A percentile compares a stretch with the other conserved stretches of the same genome.
Evolutionary conservation across 2,888 invertebrate genomes (phyloP).

Genomic region (Augochlorella aurata): DNA sequence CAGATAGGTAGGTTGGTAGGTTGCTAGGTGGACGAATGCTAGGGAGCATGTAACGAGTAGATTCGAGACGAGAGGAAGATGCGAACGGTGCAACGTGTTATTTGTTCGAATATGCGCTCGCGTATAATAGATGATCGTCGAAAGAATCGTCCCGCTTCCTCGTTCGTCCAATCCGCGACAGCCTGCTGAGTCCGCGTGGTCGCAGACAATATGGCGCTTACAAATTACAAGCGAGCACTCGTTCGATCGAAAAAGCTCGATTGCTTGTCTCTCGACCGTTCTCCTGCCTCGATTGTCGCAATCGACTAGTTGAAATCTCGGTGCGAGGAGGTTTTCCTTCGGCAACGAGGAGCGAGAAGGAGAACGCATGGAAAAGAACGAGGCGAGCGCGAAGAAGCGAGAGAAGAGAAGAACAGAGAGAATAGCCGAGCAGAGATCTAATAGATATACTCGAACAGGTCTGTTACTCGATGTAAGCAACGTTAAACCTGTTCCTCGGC

Average conservation of each 20-base stretch:
- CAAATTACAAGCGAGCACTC: background rate
- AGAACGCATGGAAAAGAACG: background rate
- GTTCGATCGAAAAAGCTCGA: background rate
- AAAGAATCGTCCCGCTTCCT: background rate
- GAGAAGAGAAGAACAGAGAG: slow-evolving; percentile 22
- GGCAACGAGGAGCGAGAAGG: background rate
- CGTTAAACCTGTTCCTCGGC: slow-evolving; percentile 61
- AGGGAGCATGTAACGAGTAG: slow-evolving; percentile 3
- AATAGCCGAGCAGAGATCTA: slow-evolving; percentile 47
- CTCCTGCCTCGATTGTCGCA: background rate
- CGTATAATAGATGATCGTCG: too few relatives aligned
- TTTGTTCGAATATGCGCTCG: too few relatives aligned
- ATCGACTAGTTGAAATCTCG: background rate
- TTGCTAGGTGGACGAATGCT: slow-evolving; percentile 3
- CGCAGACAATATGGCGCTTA: background rate
- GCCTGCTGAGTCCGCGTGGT: background rate
- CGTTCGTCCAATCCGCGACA: background rate
- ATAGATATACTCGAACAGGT: slow-evolving; percentile 54
- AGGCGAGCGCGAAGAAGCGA: background rate
- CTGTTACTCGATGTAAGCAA: slow-evolving; percentile 58
- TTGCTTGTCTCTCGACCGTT: background rate
- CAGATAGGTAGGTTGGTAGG: slow-evolving; percentile 26
- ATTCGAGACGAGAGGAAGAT: background rate
- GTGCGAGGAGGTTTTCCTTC: background rate
- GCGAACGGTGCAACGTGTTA: background rate